A percentile compares a stretch with the other conserved stretches of the same genome.
Conservation (phyloP, 1,140 invertebrate species). For the Drosophila sp. region DNA sequence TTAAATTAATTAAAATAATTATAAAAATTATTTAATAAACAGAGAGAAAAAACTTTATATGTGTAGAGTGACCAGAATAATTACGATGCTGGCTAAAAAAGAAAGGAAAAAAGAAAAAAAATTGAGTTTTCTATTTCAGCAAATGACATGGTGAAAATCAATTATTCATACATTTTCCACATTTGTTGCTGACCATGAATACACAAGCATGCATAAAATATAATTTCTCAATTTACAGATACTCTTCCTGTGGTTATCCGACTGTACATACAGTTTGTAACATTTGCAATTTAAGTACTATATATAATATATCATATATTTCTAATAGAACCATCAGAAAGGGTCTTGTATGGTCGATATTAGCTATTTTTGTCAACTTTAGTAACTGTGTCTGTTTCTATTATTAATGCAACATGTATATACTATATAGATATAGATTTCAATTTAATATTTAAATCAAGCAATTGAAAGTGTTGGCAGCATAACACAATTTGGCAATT, state of each 20-base stretch:
- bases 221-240: not conserved
- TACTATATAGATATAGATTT: too few relatives aligned
- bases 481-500: slow-evolving; percentile 47
- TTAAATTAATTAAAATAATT: slow-evolving; percentile 50
- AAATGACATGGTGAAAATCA: slow-evolving; percentile 58
- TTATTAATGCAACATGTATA: slow-evolving; percentile 32
- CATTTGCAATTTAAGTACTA: too few relatives aligned
- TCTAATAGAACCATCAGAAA: not conserved
- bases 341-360: not conserved
- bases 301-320: too few relatives aligned
- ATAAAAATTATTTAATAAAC: slow-evolving; percentile 6
- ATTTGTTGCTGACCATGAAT: slow-evolving; percentile 26
- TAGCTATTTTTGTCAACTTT: not conserved
- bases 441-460: slow-evolving; percentile 68
- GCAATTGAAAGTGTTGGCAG: slow-evolving; percentile 45
- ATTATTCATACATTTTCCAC: slow-evolving; percentile 50
- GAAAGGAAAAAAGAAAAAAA: slow-evolving; percentile 27
- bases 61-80: slow-evolving; percentile 25
- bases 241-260: not conserved
- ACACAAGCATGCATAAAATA: not conserved
- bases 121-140: slow-evolving; percentile 27
- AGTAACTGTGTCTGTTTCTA: not conserved
- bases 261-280: too few relatives aligned
- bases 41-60: slow-evolving; percentile 21
- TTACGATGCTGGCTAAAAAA: slow-evolving; percentile 20